Evolutionary conservation across 2,888 invertebrate genomes (phyloP).

Genomic region (Oligia fasciuncula): DNA sequence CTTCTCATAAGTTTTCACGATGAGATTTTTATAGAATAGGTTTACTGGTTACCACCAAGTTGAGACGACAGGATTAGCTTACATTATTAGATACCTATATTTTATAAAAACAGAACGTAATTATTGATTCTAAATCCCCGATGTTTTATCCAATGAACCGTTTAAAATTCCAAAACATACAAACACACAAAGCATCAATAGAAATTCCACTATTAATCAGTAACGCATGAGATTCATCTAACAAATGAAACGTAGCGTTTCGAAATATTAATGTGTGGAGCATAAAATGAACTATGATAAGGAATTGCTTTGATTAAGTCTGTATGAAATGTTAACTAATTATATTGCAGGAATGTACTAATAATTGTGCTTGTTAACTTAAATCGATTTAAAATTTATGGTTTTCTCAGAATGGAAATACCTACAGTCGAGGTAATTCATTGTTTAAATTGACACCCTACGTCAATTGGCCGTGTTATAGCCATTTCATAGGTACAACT

Average conservation of each 20-base stretch:
- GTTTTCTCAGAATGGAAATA: not conserved
- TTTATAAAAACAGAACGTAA: conserved; percentile 1
- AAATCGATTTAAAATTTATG: not conserved
- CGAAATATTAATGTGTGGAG: conserved; percentile 39
- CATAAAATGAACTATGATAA: conserved; percentile 21
- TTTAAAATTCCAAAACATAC: conserved; percentile 18
- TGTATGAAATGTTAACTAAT: conserved; percentile 9
- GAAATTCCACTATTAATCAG: conserved; percentile 57
- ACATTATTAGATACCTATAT: not conserved
- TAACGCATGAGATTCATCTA: conserved; percentile 55
- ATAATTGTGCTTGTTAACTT: not conserved
- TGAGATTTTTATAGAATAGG: not conserved
- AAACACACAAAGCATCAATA: conserved; percentile 48
- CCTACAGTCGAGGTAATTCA: not conserved
- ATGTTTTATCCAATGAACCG: conserved; percentile 17
- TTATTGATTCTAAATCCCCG: conserved; percentile 9
- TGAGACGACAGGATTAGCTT: not conserved
- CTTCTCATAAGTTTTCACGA: not conserved
- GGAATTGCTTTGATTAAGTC: conserved; percentile 33
- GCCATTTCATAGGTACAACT: not conserved
- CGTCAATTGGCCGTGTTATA: not conserved
- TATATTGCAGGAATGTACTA: not conserved
- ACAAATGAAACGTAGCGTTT: conserved; percentile 48
- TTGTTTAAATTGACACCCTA: not conserved
- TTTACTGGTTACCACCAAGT: not conserved